These are phyloP conservation scores for Melanchra persicariae DNA, from an alignment of 2,888 invertebrate genomes.

Conservation along the genomic window DNA sequence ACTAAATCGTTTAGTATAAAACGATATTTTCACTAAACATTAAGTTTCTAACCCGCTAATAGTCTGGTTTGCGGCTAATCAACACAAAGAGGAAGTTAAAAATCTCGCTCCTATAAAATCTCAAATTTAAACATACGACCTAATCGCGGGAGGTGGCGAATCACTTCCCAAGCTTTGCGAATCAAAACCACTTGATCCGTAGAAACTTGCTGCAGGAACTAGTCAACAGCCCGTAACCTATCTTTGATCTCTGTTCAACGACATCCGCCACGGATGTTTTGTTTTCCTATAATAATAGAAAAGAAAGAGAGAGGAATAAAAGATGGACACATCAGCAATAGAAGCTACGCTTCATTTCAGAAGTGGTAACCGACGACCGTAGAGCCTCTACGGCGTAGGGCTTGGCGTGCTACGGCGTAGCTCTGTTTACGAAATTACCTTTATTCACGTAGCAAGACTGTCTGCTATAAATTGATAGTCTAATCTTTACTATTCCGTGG, in stretches of 20 bases:
- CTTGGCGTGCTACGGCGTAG: slow-evolving; percentile 28
- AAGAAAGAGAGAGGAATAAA: not conserved
- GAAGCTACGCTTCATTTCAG: too few relatives aligned
- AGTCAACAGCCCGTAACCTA: not conserved
- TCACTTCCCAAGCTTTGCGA: too few relatives aligned
- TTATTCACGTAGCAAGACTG: not conserved
- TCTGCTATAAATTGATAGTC: not conserved
- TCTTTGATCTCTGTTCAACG: not conserved
- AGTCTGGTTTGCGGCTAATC: too few relatives aligned
- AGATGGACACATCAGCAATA: not conserved
- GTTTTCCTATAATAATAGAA: not conserved
- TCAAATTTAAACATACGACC: too few relatives aligned
- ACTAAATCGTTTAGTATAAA: too few relatives aligned
- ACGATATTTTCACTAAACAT: too few relatives aligned
- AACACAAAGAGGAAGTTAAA: too few relatives aligned
- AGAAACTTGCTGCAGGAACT: not conserved
- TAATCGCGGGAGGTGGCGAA: too few relatives aligned
- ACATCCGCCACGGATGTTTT: not conserved
- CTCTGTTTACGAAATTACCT: slow-evolving; percentile 11
- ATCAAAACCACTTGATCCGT: not conserved
- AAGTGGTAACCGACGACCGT: not conserved
- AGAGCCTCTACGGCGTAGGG: slow-evolving; percentile 43
- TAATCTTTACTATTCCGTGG: not conserved
- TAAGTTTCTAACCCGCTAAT: too few relatives aligned
- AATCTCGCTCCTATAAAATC: too few relatives aligned